Conservation (phyloP, 2,888 invertebrate species). For the Dexiosoma caninum region DNA sequence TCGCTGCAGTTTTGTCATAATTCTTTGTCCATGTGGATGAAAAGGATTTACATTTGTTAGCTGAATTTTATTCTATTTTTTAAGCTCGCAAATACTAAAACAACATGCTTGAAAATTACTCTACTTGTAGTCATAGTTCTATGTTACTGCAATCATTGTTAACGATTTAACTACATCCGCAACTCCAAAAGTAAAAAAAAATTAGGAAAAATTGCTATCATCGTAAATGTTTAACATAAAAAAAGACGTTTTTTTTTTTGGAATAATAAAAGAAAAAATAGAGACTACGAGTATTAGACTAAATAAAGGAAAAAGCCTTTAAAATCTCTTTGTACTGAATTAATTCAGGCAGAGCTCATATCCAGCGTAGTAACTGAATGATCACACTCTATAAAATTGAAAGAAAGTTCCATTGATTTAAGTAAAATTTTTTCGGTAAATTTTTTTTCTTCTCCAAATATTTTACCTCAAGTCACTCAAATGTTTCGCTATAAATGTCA, state of each 20-base stretch:
- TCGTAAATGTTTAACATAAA: conserved; percentile 19
- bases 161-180: conserved; percentile 45
- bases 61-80: conserved; percentile 14
- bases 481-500: neutral
- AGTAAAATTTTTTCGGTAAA: neutral
- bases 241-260: neutral
- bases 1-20: conserved; percentile 50
- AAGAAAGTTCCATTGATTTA: no score
- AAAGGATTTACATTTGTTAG: conserved; percentile 55
- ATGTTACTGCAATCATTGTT: conserved; percentile 43
- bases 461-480: neutral
- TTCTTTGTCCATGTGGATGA: conserved; percentile 49
- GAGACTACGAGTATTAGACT: neutral
- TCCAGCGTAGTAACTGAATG: no score
- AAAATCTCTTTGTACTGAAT: no score
- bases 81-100: conserved; percentile 3
- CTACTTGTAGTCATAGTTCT: conserved; percentile 5
- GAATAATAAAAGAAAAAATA: conserved; percentile 2
- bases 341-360: neutral
- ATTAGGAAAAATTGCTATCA: neutral
- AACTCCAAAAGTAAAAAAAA: neutral
- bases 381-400: no score
- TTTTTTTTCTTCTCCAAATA: neutral
- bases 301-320: neutral
- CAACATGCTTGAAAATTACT: conserved; percentile 14